Evolutionary conservation across 2,888 invertebrate genomes (phyloP).

Genomic region (Quadroppia sp.): DNA sequence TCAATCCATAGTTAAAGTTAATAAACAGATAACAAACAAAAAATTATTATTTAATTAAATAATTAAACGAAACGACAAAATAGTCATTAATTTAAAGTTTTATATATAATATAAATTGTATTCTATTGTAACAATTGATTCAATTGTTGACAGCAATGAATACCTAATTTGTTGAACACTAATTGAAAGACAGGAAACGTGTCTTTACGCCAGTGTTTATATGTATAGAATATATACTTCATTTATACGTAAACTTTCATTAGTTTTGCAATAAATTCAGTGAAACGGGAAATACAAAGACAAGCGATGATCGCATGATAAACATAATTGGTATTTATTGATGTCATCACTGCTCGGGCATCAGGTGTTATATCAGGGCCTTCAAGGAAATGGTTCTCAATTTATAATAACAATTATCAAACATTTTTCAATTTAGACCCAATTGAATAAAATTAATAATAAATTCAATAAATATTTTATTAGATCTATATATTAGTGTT

Average conservation of each 20-base stretch:
- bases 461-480: no score
- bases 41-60: no score
- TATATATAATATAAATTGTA: no score
- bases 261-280: not conserved
- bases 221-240: not conserved
- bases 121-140: not conserved
- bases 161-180: slow-evolving; percentile 20
- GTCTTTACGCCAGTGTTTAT: not conserved
- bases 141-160: not conserved
- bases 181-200: slow-evolving; percentile 20
- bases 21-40: no score
- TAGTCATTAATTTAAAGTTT: no score
- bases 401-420: no score
- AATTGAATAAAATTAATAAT: no score
- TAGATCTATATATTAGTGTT: no score
- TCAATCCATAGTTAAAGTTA: no score
- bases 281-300: slow-evolving; percentile 2
- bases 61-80: no score
- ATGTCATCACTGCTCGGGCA: not conserved
- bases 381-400: no score
- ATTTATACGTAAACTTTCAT: slow-evolving; percentile 14
- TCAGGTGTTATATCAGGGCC: not conserved
- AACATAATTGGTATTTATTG: slow-evolving; percentile 26
- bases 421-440: no score
- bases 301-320: not conserved